These are phyloP conservation scores for Lagorchestes hirsutus DNA, from an alignment of 2,797 vertebrate species.

Conservation along the genomic window DNA sequence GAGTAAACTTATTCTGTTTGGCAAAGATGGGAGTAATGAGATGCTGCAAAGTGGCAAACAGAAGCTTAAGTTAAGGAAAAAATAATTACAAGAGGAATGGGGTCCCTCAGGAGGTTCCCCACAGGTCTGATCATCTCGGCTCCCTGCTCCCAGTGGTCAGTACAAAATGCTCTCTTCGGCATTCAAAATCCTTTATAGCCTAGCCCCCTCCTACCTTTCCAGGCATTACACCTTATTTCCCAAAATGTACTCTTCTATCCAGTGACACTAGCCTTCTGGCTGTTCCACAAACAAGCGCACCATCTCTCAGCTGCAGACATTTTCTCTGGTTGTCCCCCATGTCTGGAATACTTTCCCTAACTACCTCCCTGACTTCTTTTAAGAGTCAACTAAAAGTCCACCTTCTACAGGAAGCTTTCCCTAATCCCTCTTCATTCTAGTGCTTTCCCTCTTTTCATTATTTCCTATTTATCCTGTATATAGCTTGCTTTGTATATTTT, in stretches of 20 bases:
- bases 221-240: neutral
- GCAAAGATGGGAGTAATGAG: neutral
- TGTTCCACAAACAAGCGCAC: neutral
- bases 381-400: neutral
- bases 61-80: neutral
- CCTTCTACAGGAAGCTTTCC: neutral
- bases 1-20: neutral
- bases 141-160: neutral
- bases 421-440: neutral
- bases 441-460: neutral
- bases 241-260: neutral
- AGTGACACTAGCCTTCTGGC: neutral
- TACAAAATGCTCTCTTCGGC: neutral
- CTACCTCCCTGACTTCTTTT: neutral
- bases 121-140: neutral
- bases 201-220: neutral
- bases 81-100: neutral
- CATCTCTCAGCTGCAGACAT: neutral
- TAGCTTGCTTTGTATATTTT: neutral
- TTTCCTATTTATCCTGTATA: neutral
- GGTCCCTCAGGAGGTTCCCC: neutral
- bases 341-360: neutral
- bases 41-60: neutral
- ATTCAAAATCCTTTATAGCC: neutral
- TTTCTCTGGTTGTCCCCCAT: neutral